Conservation (phyloP, 2,797 vertebrate species). For the Hydrocynus forskahlii region DNA sequence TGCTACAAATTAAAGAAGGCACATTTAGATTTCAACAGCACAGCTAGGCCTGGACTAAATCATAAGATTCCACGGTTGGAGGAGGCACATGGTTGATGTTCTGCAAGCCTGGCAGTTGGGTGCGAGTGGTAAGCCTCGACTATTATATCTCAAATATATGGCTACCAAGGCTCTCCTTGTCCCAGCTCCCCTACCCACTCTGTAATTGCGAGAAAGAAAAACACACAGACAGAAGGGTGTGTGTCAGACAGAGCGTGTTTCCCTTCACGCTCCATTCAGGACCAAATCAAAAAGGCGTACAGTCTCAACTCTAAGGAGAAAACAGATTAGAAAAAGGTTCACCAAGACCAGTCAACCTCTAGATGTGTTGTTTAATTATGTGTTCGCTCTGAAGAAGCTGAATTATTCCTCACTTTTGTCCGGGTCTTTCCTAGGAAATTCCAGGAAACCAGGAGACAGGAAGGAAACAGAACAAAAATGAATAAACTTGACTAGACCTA, state of each 20-base stretch:
- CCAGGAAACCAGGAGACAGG: neutral
- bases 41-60: conserved; percentile 23
- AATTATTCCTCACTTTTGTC: neutral
- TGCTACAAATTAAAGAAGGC: conserved; percentile 16
- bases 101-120: conserved; percentile 73
- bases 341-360: neutral
- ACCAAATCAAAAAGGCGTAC: conserved; percentile 4
- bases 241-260: neutral
- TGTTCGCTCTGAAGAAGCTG: neutral
- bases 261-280: neutral
- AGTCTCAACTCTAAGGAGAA: neutral
- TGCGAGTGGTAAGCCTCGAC: conserved; percentile 76
- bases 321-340: neutral
- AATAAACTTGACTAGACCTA: neutral
- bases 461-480: neutral
- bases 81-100: conserved; percentile 71
- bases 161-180: conserved; percentile 72
- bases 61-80: conserved; percentile 25
- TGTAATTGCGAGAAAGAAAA: conserved; percentile 78
- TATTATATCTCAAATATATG: conserved; percentile 78
- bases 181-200: conserved; percentile 69
- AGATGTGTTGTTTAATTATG: neutral
- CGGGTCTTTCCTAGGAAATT: neutral
- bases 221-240: conserved; percentile 55
- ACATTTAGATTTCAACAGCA: conserved; percentile 4